Conservation (phyloP, 2,888 invertebrate species). For the Tiphia femorata region DNA sequence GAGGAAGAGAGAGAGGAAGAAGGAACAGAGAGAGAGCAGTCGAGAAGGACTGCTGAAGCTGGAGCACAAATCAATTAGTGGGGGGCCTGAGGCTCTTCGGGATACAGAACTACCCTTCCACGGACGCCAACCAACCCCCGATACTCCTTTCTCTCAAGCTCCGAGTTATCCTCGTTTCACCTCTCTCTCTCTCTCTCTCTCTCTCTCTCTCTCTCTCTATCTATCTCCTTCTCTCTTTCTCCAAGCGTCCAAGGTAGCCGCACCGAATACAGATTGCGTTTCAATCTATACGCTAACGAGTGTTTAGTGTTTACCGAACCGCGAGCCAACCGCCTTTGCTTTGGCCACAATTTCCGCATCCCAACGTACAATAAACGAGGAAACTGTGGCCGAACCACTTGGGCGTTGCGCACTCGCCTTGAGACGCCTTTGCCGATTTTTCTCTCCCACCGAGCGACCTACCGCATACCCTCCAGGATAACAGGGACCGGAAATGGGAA, state of each 20-base stretch:
- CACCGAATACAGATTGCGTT: conserved; percentile 66
- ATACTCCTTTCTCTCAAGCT: conserved; percentile 27
- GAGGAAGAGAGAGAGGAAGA: conserved; percentile 8
- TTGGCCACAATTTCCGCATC: conserved; percentile 61
- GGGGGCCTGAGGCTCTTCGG: conserved; percentile 48
- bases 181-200: conserved; percentile 18
- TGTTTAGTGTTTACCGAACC: conserved; percentile 68
- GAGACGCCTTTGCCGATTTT: conserved; percentile 4
- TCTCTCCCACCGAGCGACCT: neutral
- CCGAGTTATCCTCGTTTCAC: conserved; percentile 21
- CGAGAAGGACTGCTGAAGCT: conserved; percentile 42
- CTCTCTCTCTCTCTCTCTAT: conserved; percentile 13
- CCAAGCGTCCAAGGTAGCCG: conserved; percentile 42
- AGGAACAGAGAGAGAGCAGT: conserved; percentile 23
- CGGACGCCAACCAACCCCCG: conserved; percentile 26
- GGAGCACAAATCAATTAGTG: conserved; percentile 55
- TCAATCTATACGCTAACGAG: conserved; percentile 67
- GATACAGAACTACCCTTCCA: conserved; percentile 56
- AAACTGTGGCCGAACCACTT: conserved; percentile 21
- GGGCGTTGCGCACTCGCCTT: conserved; percentile 1
- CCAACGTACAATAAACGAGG: conserved; percentile 49
- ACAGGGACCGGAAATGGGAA: no score
- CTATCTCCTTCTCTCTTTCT: neutral
- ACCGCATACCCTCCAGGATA: no score
- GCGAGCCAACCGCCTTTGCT: conserved; percentile 55